Percentiles rank a stretch among this genome's conserved stretches.
These are phyloP conservation scores for Crematogaster levior DNA, from an alignment of 2,888 invertebrate species.

Conservation along the genomic window DNA sequence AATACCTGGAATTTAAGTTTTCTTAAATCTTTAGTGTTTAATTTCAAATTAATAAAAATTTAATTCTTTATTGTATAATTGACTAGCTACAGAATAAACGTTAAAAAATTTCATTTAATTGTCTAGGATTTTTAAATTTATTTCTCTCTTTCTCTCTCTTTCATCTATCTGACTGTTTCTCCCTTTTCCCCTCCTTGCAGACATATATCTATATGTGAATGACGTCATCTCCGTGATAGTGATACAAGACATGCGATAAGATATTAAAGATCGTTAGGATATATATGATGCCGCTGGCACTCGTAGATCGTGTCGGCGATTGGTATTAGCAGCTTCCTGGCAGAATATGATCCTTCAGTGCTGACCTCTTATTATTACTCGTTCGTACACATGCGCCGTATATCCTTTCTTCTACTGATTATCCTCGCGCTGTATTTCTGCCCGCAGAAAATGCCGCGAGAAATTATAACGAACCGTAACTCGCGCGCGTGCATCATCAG, in stretches of 20 bases:
- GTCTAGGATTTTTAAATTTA: not conserved
- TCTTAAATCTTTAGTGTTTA: not conserved
- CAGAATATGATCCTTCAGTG: slow-evolving; percentile 28
- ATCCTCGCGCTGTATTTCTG: slow-evolving; percentile 58
- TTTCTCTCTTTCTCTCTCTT: not conserved
- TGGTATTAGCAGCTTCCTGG: slow-evolving; percentile 57
- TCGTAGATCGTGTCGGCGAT: slow-evolving; percentile 60
- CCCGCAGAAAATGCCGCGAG: slow-evolving; percentile 69
- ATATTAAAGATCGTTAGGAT: slow-evolving; percentile 56
- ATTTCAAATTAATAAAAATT: not conserved
- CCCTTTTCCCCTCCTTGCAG: not conserved
- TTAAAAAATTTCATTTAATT: not conserved
- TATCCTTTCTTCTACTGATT: slow-evolving; percentile 66
- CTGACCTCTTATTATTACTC: slow-evolving; percentile 49
- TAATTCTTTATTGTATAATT: not conserved
- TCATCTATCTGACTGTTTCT: not conserved
- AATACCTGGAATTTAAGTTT: not conserved
- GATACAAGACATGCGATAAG: slow-evolving; percentile 48
- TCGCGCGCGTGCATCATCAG: slow-evolving; percentile 67
- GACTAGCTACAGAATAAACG: not conserved
- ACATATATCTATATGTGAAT: slow-evolving; percentile 19
- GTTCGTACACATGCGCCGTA: slow-evolving; percentile 51
- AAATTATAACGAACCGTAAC: slow-evolving; percentile 78
- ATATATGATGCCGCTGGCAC: slow-evolving; percentile 32
- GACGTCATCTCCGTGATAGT: slow-evolving; percentile 47